Percentiles rank a stretch among this genome's conserved stretches.
Evolutionary conservation across 2,888 invertebrate species (phyloP).

Genomic region (Lasioglossum villosulum): DNA sequence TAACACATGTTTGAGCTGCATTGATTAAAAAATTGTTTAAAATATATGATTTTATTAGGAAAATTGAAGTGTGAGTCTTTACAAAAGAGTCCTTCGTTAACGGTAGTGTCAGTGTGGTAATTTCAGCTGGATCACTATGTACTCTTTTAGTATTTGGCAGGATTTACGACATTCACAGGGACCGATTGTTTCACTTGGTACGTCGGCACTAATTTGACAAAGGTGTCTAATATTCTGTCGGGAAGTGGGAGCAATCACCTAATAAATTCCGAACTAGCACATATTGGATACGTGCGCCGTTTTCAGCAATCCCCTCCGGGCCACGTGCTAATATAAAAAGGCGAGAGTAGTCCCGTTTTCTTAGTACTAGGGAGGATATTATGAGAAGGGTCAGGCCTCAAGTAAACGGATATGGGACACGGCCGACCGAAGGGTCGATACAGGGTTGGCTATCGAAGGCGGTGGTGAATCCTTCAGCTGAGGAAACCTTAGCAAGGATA

Average conservation of each 20-base stretch:
- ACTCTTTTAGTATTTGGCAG: not conserved
- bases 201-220: not conserved
- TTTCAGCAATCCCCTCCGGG: conserved; percentile 17
- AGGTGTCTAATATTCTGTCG: conserved; percentile 11
- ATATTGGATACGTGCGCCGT: conserved; percentile 35
- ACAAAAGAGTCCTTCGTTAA: too few species aligned
- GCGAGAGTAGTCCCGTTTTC: not conserved
- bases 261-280: conserved; percentile 8
- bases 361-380: conserved; percentile 19
- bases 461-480: conserved; percentile 56
- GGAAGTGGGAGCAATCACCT: not conserved
- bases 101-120: too few species aligned
- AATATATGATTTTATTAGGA: too few species aligned
- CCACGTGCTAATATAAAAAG: conserved; percentile 28
- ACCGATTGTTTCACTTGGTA: not conserved
- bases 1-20: too few species aligned
- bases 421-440: conserved; percentile 26
- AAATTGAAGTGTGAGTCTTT: too few species aligned
- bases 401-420: conserved; percentile 42
- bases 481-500: conserved; percentile 50
- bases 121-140: not conserved
- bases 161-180: not conserved
- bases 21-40: too few species aligned
- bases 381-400: conserved; percentile 39
- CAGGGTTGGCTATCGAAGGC: conserved; percentile 47